These are phyloP conservation scores for Agapornis canus DNA, from an alignment of 2,797 vertebrate genomes.

Conservation along the genomic window DNA sequence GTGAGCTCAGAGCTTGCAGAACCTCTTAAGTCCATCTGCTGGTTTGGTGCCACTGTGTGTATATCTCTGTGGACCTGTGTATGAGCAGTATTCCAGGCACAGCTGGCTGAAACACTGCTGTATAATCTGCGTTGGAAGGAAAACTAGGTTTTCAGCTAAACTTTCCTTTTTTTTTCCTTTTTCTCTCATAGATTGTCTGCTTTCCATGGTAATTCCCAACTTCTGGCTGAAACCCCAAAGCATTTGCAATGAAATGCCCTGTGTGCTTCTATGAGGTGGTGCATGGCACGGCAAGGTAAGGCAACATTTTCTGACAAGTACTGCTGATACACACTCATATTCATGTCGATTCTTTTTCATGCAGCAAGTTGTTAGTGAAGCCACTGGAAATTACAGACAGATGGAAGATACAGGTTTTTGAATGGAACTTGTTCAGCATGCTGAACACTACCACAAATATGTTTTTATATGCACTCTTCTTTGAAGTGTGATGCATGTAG, in stretches of 20 bases:
- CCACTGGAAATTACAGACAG: constrained; percentile 49
- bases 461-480: not conserved
- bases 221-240: constrained; percentile 14
- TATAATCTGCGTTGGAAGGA: constrained; percentile 24
- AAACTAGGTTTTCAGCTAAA: constrained; percentile 21
- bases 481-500: constrained; percentile 52
- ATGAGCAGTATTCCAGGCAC: not conserved
- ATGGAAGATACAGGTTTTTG: constrained; percentile 57
- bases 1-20: not conserved
- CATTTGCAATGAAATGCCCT: constrained; percentile 8
- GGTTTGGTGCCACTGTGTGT: not conserved
- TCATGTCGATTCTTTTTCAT: constrained; percentile 23
- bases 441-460: constrained; percentile 43
- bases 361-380: constrained; percentile 18
- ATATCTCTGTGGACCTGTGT: not conserved
- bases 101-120: not conserved
- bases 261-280: constrained; percentile 4
- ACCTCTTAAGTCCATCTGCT: not conserved
- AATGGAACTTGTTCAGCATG: constrained; percentile 23
- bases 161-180: not conserved
- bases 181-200: not conserved
- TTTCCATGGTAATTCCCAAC: constrained; percentile 44
- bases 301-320: constrained; percentile 11
- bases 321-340: constrained; percentile 16
- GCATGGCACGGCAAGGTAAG: not conserved